Conservation (phyloP, 2,797 vertebrate species). For the Centroberyx gerrardi region DNA sequence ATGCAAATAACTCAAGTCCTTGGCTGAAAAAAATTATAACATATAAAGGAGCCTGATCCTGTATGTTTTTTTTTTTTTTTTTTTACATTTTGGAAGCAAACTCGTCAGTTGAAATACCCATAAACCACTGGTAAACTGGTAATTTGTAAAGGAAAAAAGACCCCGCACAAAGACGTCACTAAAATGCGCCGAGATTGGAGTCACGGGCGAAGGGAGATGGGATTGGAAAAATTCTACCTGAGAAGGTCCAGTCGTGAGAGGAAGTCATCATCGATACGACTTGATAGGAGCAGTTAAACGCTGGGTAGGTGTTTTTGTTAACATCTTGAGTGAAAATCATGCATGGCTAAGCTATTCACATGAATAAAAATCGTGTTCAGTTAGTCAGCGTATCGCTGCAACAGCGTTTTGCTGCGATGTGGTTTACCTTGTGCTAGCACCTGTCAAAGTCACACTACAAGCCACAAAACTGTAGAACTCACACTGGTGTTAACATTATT, state of each 20-base stretch:
- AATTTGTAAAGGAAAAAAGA: not conserved
- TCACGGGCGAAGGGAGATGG: slow-evolving; percentile 27
- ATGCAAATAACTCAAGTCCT: too few species aligned
- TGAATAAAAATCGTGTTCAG: not conserved
- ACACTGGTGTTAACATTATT: slow-evolving; percentile 33
- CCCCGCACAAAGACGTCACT: slow-evolving; percentile 72
- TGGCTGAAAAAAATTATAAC: too few species aligned
- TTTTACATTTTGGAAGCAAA: not conserved
- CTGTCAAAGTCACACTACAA: slow-evolving; percentile 16
- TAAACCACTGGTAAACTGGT: not conserved
- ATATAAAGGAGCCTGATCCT: too few species aligned
- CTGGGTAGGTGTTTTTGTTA: slow-evolving; percentile 4
- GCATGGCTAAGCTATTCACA: not conserved
- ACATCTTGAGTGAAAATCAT: not conserved
- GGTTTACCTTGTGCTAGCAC: slow-evolving; percentile 24
- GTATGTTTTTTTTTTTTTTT: too few species aligned
- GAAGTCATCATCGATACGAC: slow-evolving; percentile 52
- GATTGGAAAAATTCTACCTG: slow-evolving; percentile 36
- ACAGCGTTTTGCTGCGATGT: not conserved
- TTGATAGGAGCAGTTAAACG: slow-evolving; percentile 18
- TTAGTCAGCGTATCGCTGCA: not conserved
- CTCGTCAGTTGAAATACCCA: not conserved
- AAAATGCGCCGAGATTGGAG: slow-evolving; percentile 62
- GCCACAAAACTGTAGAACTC: slow-evolving; percentile 15
- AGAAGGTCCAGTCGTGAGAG: slow-evolving; percentile 29